phyloP scores from a whole-genome alignment of 92 coral and sea anemone species.

The Zoanthus sansibaricus region DNA sequence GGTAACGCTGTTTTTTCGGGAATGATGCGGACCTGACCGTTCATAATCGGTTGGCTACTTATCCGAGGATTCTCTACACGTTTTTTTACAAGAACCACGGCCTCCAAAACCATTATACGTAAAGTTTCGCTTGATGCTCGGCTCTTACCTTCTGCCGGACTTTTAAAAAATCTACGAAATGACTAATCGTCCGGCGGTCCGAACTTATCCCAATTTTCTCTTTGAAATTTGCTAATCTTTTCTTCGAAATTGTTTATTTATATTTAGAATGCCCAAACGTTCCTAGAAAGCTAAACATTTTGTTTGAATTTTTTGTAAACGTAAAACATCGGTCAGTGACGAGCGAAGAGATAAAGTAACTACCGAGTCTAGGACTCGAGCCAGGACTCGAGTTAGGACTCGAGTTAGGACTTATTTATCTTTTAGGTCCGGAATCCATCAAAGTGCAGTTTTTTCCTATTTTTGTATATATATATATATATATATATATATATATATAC shows the following conservation, averaged over 20 bases:
- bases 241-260: background rate
- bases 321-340: too few relatives aligned
- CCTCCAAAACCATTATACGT: too few relatives aligned
- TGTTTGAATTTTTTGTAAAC: too few relatives aligned
- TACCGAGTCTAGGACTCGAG: conserved; percentile 3
- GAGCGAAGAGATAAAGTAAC: background rate
- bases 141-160: background rate
- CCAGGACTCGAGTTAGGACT: background rate
- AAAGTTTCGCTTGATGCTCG: too few relatives aligned
- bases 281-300: too few relatives aligned
- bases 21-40: too few relatives aligned
- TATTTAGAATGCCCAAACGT: too few relatives aligned
- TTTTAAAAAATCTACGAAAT: background rate
- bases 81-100: too few relatives aligned
- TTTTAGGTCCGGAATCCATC: conserved; percentile 9
- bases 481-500: background rate
- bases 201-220: too few relatives aligned
- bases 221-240: background rate
- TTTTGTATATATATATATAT: background rate
- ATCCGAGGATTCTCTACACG: too few relatives aligned
- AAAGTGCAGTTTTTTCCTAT: conserved; percentile 6
- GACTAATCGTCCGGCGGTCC: background rate
- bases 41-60: too few relatives aligned
- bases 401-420: background rate
- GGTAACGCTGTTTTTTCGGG: too few relatives aligned